Evolutionary conservation across 2,888 invertebrate species (phyloP).

Genomic region (Xestia sexstrigata): DNA sequence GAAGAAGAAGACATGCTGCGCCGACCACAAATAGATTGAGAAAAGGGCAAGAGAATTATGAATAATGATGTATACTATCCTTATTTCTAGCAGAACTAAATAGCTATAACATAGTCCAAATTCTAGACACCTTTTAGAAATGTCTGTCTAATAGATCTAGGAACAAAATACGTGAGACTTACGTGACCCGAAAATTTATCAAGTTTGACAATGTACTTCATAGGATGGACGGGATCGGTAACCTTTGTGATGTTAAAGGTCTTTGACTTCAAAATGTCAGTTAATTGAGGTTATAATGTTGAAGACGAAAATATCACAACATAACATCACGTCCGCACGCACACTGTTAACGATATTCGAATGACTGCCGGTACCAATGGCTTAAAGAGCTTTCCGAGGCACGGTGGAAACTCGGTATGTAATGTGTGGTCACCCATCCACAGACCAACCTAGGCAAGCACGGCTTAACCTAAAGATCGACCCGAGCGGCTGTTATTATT

Average conservation of each 20-base stretch:
- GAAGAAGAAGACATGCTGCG: too few species aligned
- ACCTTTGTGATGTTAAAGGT: background rate
- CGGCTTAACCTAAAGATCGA: background rate
- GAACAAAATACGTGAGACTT: background rate
- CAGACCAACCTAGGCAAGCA: background rate
- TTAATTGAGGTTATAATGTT: background rate
- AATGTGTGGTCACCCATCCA: background rate
- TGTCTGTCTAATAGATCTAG: background rate
- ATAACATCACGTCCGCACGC: background rate
- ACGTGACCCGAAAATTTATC: slow-evolving; percentile 31
- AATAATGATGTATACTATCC: too few species aligned
- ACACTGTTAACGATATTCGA: background rate
- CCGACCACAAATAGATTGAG: too few species aligned
- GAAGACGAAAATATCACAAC: background rate
- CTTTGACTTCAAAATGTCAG: slow-evolving; percentile 7
- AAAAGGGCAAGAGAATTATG: too few species aligned
- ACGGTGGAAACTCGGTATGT: background rate
- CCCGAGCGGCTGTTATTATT: background rate
- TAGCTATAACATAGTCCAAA: background rate
- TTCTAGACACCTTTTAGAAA: background rate
- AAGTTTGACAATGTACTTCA: background rate
- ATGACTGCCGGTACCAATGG: background rate
- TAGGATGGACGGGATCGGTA: background rate
- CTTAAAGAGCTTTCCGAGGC: background rate
- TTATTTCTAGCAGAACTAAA: too few species aligned